Evolutionary conservation across 2,113 vertebrate genomes (phyloP), one percentile per base, ranked within the genome.

Genomic region (Gavia stellata): DNA sequence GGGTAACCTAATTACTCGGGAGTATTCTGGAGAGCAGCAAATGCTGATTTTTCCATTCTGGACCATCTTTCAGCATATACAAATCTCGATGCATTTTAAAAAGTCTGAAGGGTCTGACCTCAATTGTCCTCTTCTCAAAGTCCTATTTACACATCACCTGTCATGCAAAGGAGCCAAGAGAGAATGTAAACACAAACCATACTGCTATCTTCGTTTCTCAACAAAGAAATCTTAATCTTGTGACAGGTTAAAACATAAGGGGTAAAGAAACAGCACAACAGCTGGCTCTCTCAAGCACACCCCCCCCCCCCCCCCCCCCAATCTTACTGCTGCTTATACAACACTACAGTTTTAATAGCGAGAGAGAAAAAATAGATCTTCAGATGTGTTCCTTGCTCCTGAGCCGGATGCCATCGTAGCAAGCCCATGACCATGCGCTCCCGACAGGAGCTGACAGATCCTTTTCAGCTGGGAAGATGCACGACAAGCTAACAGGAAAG

Each of bases 161-260:
- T 50, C 91, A 75, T 3, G 23, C 19, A 79, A 42, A 92, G 61
- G 23, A 89, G 52, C 62, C 53, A 80, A 82, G 75, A 77, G n/a
- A 20, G 61, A 96, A 89, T 31, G 78, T 38, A 95, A 95, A 95
- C 67, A 91, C 53, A 89, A 95, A 87, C 28, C 19, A 17, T 33
- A 47, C 24, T n/a, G 38, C 45, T 86, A 67, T 56, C 89, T 75
- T 72, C 80, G 62, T 45, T 91, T 66, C 59, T 77, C 53, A 75
- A 86, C 58, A 94, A 91, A 93, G 53, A 66, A 75, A 62, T 45
- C 58, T 80, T 73, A 75, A 93, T 73, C 74, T 36, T 49, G 16
- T 8, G 29, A n/a, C 62, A 93, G 33, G 38, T 88, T 86, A 86
- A 96, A 93, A 81, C 20, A 47, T 5, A 86, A 0, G 4, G n/a